Base-by-base conservation (phyloP, 1,140 invertebrate species). In the Diabrotica undecimpunctata region DNA sequence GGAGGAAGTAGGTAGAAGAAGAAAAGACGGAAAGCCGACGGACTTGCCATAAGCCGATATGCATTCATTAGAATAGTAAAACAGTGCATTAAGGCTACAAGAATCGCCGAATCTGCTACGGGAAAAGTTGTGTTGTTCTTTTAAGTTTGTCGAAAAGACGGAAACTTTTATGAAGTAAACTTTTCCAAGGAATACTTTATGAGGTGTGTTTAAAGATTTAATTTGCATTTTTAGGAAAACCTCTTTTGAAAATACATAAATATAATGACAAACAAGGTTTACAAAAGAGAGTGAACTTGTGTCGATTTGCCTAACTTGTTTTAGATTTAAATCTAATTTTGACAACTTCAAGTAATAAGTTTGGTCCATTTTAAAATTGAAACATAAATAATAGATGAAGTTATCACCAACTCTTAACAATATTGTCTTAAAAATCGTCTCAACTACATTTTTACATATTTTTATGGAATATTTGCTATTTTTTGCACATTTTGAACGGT, bases 1-100 rank as follows among this genome's bases (percentile, higher is more conserved):
- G 41, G 6, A 46, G 8, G 41, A 46, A 46, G n/a, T 46, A 46
- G 41, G 41, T 46, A 46, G 8, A 25, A 46, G 41, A 46, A 46
- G 41, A 46, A 46, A 46, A 46, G 41, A 46, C 41, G 41, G 41
- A 46, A 46, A 46, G 41, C 41, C 41, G 41, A 46, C 41, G 52
- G 39, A 55, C 61, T 62, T 62, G 59, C 63, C 56, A 68, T 71
- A 71, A 71, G 70, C 70, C 70, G 70, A 71, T 71, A 71, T 71
- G 70, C 70, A 71, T 71, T 71, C 70, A 71, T 71, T 71, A 71
- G 70, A 71, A 71, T 71, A 71, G 67, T 66, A 69, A 71, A 71
- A 70, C 65, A 66, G 61, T 68, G 69, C 69, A 66, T 70, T 70
- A 70, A 70, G 66, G 65, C 58, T 60, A 64, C 69, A 55, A 56